Base-by-base conservation (phyloP, 2,113 vertebrate species). In the Cacatua alba region DNA sequence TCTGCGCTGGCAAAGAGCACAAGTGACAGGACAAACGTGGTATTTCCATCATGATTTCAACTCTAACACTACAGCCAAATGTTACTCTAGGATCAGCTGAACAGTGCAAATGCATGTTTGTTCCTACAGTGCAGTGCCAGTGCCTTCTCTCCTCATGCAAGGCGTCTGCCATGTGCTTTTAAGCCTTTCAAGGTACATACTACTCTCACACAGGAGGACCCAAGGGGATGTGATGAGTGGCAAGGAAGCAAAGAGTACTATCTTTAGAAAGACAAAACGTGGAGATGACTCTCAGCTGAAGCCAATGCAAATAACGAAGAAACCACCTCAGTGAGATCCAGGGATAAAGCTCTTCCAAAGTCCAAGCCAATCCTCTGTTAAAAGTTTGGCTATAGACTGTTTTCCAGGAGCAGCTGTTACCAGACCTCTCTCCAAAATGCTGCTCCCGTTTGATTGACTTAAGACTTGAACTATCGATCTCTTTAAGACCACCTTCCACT, bases 341-440 rank as follows among this genome's bases (percentile, higher is more conserved):
- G 39, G 72, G 71, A 86, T 49, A 81, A 94, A 90, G 55, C 46
- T 64, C 55, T 31, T 28, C 41, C 7, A 1, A 31, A 62, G 35
- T 31, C 31, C 19, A 65, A 51, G 49, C 28, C 23, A 85, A 55
- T 20, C 12, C 35, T n/a, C 62, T 43, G 23, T 24, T 29, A 44
- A 10, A 48, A 74, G 41, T 46, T 68, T 39, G n/a, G 43, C 90
- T 62, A 69, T 0, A 74, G 43, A 23, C 46, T 52, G n/a, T 48
- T 90, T 83, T 83, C 71, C 76, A 93, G 60, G 37, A 71, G 41
- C 20, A 86, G 82, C 28, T 41, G 48, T 57, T 77, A 91, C 21
- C 29, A 79, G 51, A 49, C 11, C 51, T 43, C 78, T 31, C 85
- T 81, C 39, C 33, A 88, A 71, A 91, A 71, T 11, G 8, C 37